phyloP scores from a whole-genome alignment of 2,113 vertebrate genomes.

The Burhinus bistriatus region DNA sequence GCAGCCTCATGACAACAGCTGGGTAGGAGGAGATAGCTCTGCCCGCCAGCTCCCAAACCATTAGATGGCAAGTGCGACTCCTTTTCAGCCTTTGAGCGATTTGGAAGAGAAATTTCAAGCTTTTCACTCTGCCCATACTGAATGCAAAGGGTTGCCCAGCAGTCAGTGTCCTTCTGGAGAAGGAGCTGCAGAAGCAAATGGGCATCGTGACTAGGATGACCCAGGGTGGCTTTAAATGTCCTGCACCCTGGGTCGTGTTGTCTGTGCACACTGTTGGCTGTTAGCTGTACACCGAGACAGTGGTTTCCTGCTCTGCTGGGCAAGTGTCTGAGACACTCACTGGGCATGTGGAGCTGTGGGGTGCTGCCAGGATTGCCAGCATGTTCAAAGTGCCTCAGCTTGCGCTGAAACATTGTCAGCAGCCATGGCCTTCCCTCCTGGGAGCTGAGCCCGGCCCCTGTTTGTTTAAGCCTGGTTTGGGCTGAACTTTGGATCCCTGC shows the following conservation, averaged over 20 bases:
- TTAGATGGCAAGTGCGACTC: neutral
- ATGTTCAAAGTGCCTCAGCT: neutral
- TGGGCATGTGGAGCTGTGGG: neutral
- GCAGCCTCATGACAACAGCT: neutral
- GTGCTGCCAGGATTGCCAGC: neutral
- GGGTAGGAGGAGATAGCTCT: neutral
- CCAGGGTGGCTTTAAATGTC: neutral
- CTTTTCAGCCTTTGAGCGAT: neutral
- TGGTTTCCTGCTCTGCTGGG: rapidly evolving
- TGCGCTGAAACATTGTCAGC: neutral
- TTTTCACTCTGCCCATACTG: neutral
- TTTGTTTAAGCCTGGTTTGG: neutral
- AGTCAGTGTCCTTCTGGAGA: neutral
- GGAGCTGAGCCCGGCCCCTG: neutral
- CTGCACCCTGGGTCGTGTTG: neutral
- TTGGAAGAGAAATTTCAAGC: neutral
- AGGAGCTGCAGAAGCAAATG: neutral
- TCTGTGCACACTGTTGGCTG: neutral
- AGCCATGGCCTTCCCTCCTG: rapidly evolving
- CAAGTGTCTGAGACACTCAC: rapidly evolving
- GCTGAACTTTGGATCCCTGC: neutral
- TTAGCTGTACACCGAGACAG: neutral
- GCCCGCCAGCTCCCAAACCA: neutral
- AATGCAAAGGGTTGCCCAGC: neutral
- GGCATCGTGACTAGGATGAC: neutral